Percentiles rank a stretch among this genome's conserved stretches.
Conservation (phyloP, 2,113 vertebrate genomes). For the Varanus komodoensis region DNA sequence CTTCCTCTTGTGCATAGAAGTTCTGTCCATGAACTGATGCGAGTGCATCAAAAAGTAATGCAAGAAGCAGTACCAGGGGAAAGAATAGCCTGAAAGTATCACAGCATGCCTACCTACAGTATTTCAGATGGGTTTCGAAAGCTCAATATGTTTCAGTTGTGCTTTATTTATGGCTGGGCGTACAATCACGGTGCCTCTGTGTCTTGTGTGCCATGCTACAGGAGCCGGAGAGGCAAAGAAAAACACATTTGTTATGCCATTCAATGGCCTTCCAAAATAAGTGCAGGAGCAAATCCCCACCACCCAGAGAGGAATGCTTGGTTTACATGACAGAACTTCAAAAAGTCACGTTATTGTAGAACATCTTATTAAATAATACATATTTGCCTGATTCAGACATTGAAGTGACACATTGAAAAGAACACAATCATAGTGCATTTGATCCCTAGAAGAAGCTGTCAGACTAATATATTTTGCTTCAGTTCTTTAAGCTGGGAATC, state of each 20-base stretch:
- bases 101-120: slow-evolving; percentile 34
- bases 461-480: slow-evolving; percentile 71
- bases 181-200: slow-evolving; percentile 62
- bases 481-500: slow-evolving; percentile 72
- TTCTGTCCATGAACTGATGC: not conserved
- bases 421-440: slow-evolving; percentile 71
- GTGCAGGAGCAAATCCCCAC: slow-evolving; percentile 64
- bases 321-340: slow-evolving; percentile 23
- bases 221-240: slow-evolving; percentile 58
- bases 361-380: slow-evolving; percentile 63
- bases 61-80: slow-evolving; percentile 2
- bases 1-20: not conserved
- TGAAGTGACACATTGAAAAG: slow-evolving; percentile 72
- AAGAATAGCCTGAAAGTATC: slow-evolving; percentile 27
- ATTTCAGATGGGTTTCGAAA: slow-evolving; percentile 42
- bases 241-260: slow-evolving; percentile 60
- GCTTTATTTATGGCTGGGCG: slow-evolving; percentile 74
- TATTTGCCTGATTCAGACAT: slow-evolving; percentile 65
- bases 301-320: slow-evolving; percentile 58
- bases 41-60: slow-evolving; percentile 3
- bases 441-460: slow-evolving; percentile 72
- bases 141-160: slow-evolving; percentile 67
- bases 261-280: slow-evolving; percentile 70
- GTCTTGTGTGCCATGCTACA: slow-evolving; percentile 49
- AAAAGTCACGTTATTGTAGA: slow-evolving; percentile 43